Conservation (phyloP, 2,113 vertebrate species). For the Diadophis punctatus region DNA sequence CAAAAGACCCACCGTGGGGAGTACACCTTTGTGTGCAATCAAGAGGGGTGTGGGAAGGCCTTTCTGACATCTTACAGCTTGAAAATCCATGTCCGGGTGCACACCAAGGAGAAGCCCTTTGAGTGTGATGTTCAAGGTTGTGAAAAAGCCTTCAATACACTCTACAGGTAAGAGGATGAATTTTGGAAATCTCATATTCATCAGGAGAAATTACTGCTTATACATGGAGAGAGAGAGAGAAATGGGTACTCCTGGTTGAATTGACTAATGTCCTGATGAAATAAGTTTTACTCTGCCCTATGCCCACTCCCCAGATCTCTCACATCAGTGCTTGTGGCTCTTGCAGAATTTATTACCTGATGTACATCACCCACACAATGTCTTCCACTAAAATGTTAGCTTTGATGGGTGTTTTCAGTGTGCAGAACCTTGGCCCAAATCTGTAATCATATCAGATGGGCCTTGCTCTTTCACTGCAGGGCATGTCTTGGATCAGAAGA, state of each 20-base stretch:
- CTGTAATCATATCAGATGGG: neutral
- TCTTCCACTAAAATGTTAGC: neutral
- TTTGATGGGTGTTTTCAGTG: neutral
- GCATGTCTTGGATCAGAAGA: neutral
- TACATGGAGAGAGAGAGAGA: neutral
- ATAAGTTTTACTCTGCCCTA: neutral
- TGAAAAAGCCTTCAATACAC: conserved; percentile 95
- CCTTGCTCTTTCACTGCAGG: no score
- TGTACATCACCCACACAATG: neutral
- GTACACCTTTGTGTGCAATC: conserved; percentile 97
- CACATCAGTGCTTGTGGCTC: neutral
- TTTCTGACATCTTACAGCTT: conserved; percentile 99
- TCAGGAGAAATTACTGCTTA: neutral
- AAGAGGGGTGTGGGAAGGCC: conserved; percentile 96
- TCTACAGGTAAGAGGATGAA: conserved; percentile 85
- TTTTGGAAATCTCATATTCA: neutral
- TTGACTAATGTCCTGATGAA: neutral
- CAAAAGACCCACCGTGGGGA: conserved; percentile 97
- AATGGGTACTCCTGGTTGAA: neutral
- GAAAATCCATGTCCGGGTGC: conserved; percentile 95
- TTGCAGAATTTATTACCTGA: neutral
- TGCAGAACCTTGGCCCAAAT: no score
- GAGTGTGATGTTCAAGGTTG: conserved; percentile 97
- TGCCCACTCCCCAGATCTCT: neutral
- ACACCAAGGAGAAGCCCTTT: conserved; percentile 98